Conservation (phyloP, 2,888 invertebrate genomes). For the Thalpophila matura region DNA sequence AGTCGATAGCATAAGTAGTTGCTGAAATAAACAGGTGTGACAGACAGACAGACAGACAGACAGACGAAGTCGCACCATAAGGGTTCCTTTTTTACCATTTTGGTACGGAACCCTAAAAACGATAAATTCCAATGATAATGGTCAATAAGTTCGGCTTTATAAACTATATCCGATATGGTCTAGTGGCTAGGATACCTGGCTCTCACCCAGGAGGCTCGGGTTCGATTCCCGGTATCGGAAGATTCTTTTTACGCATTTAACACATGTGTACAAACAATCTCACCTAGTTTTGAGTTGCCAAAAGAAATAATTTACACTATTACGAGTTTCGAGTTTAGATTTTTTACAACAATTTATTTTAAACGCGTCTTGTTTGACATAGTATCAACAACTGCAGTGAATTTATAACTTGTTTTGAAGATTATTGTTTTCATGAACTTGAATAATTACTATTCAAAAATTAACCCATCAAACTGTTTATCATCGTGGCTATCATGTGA, state of each 20-base stretch:
- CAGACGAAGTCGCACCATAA: no score
- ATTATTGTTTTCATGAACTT: not conserved
- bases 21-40: no score
- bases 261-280: no score
- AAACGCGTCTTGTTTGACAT: not conserved
- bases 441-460: not conserved
- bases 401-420: not conserved
- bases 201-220: slow-evolving; percentile 92
- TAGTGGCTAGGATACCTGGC: slow-evolving; percentile 92
- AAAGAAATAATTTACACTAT: slow-evolving; percentile 21
- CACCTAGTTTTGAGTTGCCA: not conserved
- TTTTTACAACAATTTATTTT: slow-evolving; percentile 15
- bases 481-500: not conserved
- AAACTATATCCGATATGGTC: slow-evolving; percentile 88
- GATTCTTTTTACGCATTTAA: slow-evolving; percentile 66
- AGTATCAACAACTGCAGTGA: not conserved
- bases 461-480: not conserved
- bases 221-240: slow-evolving; percentile 92
- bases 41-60: no score
- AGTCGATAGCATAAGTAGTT: no score
- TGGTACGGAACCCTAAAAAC: no score
- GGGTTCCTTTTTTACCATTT: no score
- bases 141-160: fast-evolving
- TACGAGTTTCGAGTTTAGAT: slow-evolving; percentile 11
- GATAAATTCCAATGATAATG: not conserved